phyloP scores from a whole-genome alignment of 2,888 invertebrate genomes.

The Galeruca laticollis region DNA sequence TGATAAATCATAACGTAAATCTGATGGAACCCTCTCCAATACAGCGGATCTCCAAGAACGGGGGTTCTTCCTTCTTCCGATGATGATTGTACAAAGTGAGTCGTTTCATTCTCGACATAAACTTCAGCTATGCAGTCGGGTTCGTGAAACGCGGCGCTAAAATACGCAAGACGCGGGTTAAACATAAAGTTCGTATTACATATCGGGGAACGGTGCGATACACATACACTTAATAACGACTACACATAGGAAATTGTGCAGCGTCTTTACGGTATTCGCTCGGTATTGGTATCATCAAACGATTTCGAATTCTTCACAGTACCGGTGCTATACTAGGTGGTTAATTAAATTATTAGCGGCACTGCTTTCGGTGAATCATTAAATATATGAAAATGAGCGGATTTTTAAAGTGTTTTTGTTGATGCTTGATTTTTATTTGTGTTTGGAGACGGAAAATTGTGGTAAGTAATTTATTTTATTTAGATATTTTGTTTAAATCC shows the following conservation, averaged over 20 bases:
- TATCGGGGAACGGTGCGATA: background rate
- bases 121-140: background rate
- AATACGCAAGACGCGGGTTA: background rate
- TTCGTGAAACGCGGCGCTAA: background rate
- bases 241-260: background rate
- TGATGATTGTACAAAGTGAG: background rate
- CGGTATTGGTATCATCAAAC: background rate
- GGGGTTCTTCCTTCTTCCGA: conserved; percentile 10
- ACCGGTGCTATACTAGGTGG: conserved; percentile 1
- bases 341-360: conserved; percentile 5
- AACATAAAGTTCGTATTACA: background rate
- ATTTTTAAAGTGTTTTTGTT: conserved; percentile 2
- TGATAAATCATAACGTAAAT: background rate
- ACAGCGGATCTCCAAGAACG: background rate
- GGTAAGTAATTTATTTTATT: conserved; percentile 10
- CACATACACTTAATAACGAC: background rate
- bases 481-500: background rate
- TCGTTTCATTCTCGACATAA: conserved; percentile 7
- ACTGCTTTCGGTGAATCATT: conserved; percentile 15
- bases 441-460: background rate
- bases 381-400: conserved; percentile 6
- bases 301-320: background rate
- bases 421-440: conserved; percentile 5
- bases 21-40: conserved; percentile 9
- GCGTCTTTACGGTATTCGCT: background rate